A percentile compares a stretch with the other conserved stretches of the same genome.
Evolutionary conservation across 35 echinoderm and acorn worm genomes (phyloP).

Genomic region (Lytechinus variegatus): DNA sequence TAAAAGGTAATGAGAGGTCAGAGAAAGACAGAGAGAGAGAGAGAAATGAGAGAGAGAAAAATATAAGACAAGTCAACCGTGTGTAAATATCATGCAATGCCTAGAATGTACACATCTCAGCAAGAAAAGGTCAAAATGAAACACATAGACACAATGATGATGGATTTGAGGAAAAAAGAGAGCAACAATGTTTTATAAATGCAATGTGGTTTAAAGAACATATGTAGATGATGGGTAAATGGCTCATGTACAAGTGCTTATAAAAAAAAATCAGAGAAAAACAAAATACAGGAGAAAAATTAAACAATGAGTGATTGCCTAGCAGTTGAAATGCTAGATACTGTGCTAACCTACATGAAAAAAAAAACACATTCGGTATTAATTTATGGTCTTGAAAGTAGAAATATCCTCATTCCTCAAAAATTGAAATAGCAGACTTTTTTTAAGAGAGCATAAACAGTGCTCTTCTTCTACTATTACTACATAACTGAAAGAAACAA

Average conservation of each 20-base stretch:
- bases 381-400: slow-evolving; percentile 8
- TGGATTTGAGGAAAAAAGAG: slow-evolving; percentile 59
- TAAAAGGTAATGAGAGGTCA: not conserved
- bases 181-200: slow-evolving; percentile 71
- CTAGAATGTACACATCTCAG: slow-evolving; percentile 52
- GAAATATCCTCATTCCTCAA: not conserved
- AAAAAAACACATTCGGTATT: not conserved
- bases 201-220: slow-evolving; percentile 83
- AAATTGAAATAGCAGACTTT: not conserved
- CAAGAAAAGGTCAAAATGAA: slow-evolving; percentile 52
- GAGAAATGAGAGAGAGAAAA: not conserved
- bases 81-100: slow-evolving; percentile 55
- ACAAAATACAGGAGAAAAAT: slow-evolving; percentile 52
- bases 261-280: slow-evolving; percentile 57
- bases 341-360: slow-evolving; percentile 45
- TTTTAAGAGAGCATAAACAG: not conserved
- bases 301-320: slow-evolving; percentile 55
- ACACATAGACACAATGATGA: slow-evolving; percentile 65
- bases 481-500: slow-evolving; percentile 44
- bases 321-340: slow-evolving; percentile 52
- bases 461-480: not conserved
- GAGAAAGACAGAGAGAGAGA: not conserved
- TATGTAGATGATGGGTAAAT: slow-evolving; percentile 66
- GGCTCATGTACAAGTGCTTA: slow-evolving; percentile 57
- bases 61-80: slow-evolving; percentile 47